Conservation (phyloP, 2,113 vertebrate species). For the Diadophis punctatus region DNA sequence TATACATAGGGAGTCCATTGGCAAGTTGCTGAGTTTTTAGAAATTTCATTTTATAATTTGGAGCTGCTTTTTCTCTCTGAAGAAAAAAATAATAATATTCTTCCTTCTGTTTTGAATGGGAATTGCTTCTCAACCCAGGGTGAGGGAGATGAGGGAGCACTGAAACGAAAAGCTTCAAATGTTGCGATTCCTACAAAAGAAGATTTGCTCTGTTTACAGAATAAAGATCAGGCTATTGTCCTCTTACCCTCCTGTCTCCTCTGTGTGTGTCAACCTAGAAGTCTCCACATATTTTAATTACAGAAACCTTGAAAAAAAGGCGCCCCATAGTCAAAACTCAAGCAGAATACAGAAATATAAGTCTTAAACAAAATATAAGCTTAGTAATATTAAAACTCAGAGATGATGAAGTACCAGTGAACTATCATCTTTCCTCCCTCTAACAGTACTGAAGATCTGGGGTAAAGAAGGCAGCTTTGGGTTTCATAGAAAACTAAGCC, state of each 20-base stretch:
- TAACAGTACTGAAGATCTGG: not conserved
- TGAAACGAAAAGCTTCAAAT: not conserved
- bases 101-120: not conserved
- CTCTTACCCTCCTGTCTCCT: too few species aligned
- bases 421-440: not conserved
- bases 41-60: not conserved
- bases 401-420: not conserved
- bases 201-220: not conserved
- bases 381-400: not conserved
- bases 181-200: not conserved
- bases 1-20: not conserved
- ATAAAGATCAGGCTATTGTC: not conserved
- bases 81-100: not conserved
- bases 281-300: not conserved
- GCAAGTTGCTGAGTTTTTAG: not conserved
- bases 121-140: not conserved
- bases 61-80: not conserved
- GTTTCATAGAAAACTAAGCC: not conserved
- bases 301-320: not conserved
- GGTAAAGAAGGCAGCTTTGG: not conserved
- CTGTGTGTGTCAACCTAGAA: not conserved
- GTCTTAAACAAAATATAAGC: not conserved
- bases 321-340: not conserved
- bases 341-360: not conserved
- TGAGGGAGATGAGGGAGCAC: not conserved